Conservation (phyloP, 1,140 invertebrate genomes). For the Rhopalosiphum maidis region DNA sequence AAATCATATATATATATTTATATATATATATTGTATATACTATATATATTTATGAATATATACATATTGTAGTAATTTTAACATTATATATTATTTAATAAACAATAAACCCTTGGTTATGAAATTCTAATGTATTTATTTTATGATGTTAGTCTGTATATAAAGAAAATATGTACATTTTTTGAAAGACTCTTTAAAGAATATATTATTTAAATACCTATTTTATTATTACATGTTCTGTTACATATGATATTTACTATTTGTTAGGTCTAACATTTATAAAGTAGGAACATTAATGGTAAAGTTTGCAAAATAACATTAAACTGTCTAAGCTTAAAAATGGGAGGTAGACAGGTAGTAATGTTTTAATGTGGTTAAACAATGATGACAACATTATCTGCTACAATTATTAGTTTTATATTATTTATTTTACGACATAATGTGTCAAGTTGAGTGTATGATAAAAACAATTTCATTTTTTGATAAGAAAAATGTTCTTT, state of each 20-base stretch:
- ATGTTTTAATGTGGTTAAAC: background rate
- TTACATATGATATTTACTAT: rapidly evolving
- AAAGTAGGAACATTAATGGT: background rate
- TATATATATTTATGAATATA: background rate
- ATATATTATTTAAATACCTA: background rate
- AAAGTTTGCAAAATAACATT: background rate
- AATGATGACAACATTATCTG: background rate
- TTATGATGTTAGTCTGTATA: background rate
- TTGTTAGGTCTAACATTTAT: background rate
- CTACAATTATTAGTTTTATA: background rate
- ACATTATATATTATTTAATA: constrained; percentile 41
- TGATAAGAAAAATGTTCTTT: too few relatives aligned
- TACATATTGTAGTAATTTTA: constrained; percentile 17
- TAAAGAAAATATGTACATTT: background rate
- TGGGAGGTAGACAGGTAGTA: background rate
- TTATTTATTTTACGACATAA: background rate
- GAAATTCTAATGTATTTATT: background rate
- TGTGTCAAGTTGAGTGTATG: background rate
- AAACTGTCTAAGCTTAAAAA: background rate
- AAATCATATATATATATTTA: background rate
- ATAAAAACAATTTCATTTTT: too few relatives aligned
- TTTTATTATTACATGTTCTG: background rate
- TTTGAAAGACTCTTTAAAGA: background rate
- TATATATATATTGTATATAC: too few relatives aligned
- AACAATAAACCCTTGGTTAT: constrained; percentile 31